Evolutionary conservation across 2,797 vertebrate species (phyloP), one percentile per base, ranked within the genome.

Genomic region (Sphenodon punctatus): DNA sequence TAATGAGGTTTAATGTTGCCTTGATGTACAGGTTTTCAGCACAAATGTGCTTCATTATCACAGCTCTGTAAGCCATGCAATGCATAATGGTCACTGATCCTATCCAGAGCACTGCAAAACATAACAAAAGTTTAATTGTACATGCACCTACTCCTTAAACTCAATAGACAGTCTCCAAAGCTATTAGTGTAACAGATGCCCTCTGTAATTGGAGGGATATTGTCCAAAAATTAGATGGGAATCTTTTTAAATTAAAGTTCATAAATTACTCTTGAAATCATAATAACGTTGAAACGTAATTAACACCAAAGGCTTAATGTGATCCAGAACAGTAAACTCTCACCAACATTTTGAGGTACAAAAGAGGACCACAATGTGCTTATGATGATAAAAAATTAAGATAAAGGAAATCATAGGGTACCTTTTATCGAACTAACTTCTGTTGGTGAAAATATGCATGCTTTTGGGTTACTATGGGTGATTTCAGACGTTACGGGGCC

Each of bases 181-280:
- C 87, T 89, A 82, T 87, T 92, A 91, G 87, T 90, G 75, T 78
- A 93, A 85, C 75, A 90, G 75, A 84, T 64, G 22, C 66, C 61
- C 91, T 91, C 76, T 88, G 80, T 90, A 94, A 93, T 92, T 90
- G 89, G 86, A 89, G 58, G 78, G 74, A 89, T 90, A 89, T 90
- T 87, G 85, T 82, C 83, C 75, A 85, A 93, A 92, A 90, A 92
- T 89, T 87, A 92, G 80, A 86, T 78, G 69, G 66, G 85, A 82
- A 86, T 38, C 91, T 89, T 76, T 89, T 82, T 82, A 89, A n/a
- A 67, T 89, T 93, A 86, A 89, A 92, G 67, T 86, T 83, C 30
- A 55, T 83, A 92, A 92, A 91, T 93, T 87, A 89, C 88, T 67
- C 45, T 88, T 88, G 81, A 91, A 93, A 74, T 87, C 75, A 70